These are phyloP conservation scores for Zoanthus gigantus DNA, from an alignment of 92 coral and sea anemone species.

Conservation along the genomic window DNA sequence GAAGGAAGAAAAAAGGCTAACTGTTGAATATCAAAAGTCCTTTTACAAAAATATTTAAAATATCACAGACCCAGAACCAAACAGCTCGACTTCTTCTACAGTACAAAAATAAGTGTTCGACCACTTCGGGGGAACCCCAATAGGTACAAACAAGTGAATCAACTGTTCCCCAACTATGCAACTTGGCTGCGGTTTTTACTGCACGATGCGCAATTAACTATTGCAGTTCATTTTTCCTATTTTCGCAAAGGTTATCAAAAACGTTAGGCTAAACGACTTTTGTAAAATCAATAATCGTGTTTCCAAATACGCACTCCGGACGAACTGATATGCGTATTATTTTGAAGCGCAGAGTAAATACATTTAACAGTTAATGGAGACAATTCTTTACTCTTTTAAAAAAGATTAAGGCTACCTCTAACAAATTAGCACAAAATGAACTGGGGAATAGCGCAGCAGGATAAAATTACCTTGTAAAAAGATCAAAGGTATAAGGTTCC, in stretches of 20 bases:
- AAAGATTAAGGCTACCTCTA: not conserved
- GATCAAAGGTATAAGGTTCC: not conserved
- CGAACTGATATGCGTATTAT: too few species aligned
- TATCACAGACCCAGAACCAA: not conserved
- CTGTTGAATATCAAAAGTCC: not conserved
- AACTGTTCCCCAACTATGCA: not conserved
- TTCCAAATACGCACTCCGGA: not conserved
- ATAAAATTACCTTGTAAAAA: not conserved
- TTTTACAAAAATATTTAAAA: not conserved
- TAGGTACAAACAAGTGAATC: not conserved
- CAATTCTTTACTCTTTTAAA: not conserved
- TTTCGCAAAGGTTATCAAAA: not conserved
- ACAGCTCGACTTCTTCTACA: not conserved
- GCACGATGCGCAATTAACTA: not conserved
- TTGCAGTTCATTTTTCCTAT: not conserved
- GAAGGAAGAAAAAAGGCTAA: conserved; percentile 2
- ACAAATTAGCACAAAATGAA: not conserved
- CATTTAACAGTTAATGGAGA: not conserved
- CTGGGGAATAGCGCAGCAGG: not conserved
- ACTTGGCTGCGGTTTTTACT: not conserved
- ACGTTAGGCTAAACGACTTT: not conserved
- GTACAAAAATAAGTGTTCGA: not conserved
- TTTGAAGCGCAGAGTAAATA: not conserved
- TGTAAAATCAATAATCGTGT: not conserved
- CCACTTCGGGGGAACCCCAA: not conserved